Evolutionary conservation across 2,797 vertebrate species (phyloP).

Genomic region (Centropyge bicolor): DNA sequence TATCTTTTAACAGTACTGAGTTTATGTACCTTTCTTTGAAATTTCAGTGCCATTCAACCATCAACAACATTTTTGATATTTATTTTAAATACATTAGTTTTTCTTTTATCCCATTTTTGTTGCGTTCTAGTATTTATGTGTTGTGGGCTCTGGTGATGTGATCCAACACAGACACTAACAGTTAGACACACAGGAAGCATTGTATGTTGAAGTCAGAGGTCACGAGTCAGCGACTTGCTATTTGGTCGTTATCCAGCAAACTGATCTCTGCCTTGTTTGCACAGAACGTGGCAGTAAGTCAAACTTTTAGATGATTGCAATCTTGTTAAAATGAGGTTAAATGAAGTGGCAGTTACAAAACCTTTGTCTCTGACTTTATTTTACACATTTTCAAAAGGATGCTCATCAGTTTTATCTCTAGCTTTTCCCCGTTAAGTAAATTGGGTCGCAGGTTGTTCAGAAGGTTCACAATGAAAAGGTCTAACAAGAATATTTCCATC

Average conservation of each 20-base stretch:
- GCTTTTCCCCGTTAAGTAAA: constrained; percentile 5
- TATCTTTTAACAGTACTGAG: not conserved
- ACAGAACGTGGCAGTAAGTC: not conserved
- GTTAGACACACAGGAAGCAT: not conserved
- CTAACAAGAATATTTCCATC: constrained; percentile 12
- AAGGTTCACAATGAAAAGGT: constrained; percentile 20
- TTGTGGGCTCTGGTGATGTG: not conserved
- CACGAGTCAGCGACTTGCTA: too few relatives aligned
- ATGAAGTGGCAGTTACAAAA: not conserved
- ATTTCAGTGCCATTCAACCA: not conserved
- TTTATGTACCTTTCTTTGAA: not conserved
- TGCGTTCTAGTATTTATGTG: not conserved
- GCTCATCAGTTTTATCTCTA: not conserved
- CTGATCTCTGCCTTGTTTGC: not conserved
- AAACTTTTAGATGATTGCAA: not conserved
- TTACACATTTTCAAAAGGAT: not conserved
- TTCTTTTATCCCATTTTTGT: not conserved
- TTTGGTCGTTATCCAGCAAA: not conserved
- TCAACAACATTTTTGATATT: not conserved
- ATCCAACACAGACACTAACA: not conserved
- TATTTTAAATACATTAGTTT: too few relatives aligned
- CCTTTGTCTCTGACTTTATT: not conserved
- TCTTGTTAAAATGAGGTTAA: not conserved
- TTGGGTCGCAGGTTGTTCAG: not conserved
- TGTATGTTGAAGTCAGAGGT: not conserved